Evolutionary conservation across 2,888 invertebrate species (phyloP).

Genomic region (Caenorhabditis sp.): DNA sequence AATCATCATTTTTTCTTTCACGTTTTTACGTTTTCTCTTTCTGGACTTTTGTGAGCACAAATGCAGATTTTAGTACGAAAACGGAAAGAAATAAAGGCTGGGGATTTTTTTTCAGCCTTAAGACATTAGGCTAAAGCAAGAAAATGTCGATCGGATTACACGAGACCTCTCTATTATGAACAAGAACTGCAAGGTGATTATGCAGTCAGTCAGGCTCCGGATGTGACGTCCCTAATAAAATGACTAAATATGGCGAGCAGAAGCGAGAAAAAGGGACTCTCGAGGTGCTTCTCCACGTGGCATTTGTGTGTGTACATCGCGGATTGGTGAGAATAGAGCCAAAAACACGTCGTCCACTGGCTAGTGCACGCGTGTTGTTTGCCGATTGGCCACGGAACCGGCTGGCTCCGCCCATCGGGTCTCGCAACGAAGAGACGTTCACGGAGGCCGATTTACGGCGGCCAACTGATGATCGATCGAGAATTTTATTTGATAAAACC

Average conservation of each 20-base stretch:
- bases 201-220: no score
- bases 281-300: constrained; percentile 12
- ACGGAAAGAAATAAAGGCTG: neutral
- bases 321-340: constrained; percentile 48
- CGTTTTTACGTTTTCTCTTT: neutral
- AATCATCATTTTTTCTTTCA: neutral
- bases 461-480: constrained; percentile 33
- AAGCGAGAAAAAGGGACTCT: neutral
- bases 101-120: neutral
- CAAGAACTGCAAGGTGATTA: no score
- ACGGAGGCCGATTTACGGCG: constrained; percentile 18
- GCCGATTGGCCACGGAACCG: constrained; percentile 23
- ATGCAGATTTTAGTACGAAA: neutral
- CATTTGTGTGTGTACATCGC: constrained; percentile 26
- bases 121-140: no score
- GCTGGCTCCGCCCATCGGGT: constrained; percentile 22
- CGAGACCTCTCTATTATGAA: no score
- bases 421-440: constrained; percentile 45
- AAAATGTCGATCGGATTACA: no score
- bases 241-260: constrained; percentile 23
- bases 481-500: constrained; percentile 3
- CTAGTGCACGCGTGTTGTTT: constrained; percentile 32
- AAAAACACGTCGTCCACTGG: constrained; percentile 41
- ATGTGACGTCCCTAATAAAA: constrained; percentile 3
- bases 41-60: neutral